phyloP scores from a whole-genome alignment of 2,113 vertebrate genomes.

The Brevimyrus niger region DNA sequence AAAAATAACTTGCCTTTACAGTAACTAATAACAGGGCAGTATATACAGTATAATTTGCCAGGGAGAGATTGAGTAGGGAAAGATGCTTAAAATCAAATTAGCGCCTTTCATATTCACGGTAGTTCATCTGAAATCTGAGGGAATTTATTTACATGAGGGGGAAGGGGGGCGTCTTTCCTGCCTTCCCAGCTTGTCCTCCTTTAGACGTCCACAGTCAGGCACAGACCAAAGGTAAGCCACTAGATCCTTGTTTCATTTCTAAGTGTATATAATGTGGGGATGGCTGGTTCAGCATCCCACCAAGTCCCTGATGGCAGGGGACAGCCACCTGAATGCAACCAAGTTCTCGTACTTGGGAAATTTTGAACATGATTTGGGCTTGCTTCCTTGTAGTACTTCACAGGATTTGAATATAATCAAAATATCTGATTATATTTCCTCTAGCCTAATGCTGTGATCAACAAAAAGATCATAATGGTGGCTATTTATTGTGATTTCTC shows the following conservation, averaged over 20 bases:
- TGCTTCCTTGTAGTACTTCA: background rate
- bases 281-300: background rate
- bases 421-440: background rate
- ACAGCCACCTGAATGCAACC: background rate
- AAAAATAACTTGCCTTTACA: constrained; percentile 1
- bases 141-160: background rate
- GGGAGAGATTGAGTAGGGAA: background rate
- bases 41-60: constrained; percentile 22
- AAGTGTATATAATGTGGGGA: background rate
- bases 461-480: background rate
- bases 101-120: background rate
- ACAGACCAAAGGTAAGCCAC: background rate
- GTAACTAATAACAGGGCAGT: constrained; percentile 17
- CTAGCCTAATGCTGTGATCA: background rate
- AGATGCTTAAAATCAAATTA: background rate
- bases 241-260: background rate
- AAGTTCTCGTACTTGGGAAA: background rate
- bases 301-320: background rate
- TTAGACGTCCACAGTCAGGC: background rate
- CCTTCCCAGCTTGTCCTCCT: background rate
- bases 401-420: background rate
- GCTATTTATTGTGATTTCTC: background rate
- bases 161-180: background rate
- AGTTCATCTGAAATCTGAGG: background rate
- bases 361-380: background rate